Evolutionary conservation across 2,113 vertebrate species (phyloP).

Genomic region (Pseudolaguvia tuberculata): DNA sequence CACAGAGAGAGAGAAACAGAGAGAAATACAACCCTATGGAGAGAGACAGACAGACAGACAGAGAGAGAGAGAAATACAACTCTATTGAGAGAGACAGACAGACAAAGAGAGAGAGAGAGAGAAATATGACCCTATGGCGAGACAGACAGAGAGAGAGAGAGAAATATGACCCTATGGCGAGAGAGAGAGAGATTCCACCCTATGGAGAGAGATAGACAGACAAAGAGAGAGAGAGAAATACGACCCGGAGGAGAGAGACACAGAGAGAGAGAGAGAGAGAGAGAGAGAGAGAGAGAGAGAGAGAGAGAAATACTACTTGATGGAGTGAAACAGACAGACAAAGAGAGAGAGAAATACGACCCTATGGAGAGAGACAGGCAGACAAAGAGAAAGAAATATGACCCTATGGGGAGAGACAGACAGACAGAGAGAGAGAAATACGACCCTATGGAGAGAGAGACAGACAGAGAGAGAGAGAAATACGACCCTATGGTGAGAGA

Average conservation of each 20-base stretch:
- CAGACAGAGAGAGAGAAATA: not conserved
- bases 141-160: not conserved
- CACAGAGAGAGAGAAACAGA: no score
- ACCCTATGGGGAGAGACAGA: not conserved
- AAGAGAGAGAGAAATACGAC: not conserved
- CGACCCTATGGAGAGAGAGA: no score
- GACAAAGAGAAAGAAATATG: not conserved
- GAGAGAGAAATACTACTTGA: not conserved
- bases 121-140: no score
- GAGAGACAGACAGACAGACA: not conserved
- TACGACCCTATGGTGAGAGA: no score
- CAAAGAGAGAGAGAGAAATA: no score
- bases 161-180: no score
- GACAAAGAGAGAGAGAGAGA: not conserved
- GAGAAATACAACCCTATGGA: not conserved
- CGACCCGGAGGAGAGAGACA: not conserved
- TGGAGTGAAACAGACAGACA: not conserved
- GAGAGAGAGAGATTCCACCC: not conserved
- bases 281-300: not conserved
- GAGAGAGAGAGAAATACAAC: no score
- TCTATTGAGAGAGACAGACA: no score
- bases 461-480: not conserved
- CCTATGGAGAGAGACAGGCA: accelerated
- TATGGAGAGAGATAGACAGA: no score
- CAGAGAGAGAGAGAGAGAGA: no score